Evolutionary conservation across 2,113 vertebrate genomes (phyloP), one percentile per base, ranked within the genome.

Genomic region (Scophthalmus maximus): DNA sequence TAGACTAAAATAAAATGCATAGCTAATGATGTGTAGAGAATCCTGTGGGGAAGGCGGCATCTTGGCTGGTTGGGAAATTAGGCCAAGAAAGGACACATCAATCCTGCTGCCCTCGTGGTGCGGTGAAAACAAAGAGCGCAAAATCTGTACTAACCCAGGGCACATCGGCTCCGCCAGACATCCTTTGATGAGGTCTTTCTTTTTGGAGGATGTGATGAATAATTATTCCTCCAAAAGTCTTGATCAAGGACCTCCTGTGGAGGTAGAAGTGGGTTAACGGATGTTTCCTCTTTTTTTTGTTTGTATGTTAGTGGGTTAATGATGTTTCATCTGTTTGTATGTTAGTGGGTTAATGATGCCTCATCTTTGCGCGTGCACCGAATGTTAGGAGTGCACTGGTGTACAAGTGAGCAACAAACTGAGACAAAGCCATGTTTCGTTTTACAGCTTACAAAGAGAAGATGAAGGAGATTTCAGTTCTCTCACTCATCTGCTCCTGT

Each of bases 381-480:
- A n/a, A 29, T 61, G n/a, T 57, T 20, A n/a, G n/a, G n/a, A n/a
- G 51, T 22, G 25, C 3, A 18, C 27, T 25, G 36, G 52, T 56
- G 25, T 60, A 51, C 36, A 44, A 46, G 2, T 15, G 11, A 30
- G 26, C 20, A 20, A 52, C 20, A 62, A 57, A 69, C 27, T 40
- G 52, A 81, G 49, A 27, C 18, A 6, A 49, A 57, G 40, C 42
- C 36, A 51, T 63, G 30, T 82, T 73, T 74, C 20, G 0, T 18
- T 36, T 84, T 82, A 74, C 95, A 99, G 98, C 98, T 82, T 99
- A 99, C 95, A 99, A 98, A 88, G 97, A 99, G 92, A 99, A 99
- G 94, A 99, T 99, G 97, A 99, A 99, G 96, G 98, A 99, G 92
- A 93, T 99, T 29, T 98, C 97, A 2, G 94, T 99, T 85, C 90